phyloP scores from a whole-genome alignment of 92 coral and sea anemone genomes.

The Palythoa grandis region DNA sequence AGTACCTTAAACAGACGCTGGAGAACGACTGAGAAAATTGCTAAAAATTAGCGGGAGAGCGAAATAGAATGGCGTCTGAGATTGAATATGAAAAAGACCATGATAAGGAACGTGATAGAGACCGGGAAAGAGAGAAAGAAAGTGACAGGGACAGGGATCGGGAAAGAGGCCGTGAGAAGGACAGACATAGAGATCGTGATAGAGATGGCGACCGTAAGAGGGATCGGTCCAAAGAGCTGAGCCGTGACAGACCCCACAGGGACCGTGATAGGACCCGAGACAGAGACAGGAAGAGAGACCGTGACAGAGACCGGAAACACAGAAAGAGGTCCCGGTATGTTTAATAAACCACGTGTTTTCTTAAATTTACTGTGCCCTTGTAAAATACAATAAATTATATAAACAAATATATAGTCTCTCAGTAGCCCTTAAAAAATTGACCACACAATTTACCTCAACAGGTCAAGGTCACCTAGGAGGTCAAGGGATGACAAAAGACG shows the following conservation, averaged over 20 bases:
- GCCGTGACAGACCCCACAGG: slow-evolving; percentile 57
- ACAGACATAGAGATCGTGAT: slow-evolving; percentile 66
- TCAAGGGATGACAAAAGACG: slow-evolving; percentile 78
- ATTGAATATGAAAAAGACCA: slow-evolving; percentile 24
- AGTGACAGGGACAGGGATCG: slow-evolving; percentile 73
- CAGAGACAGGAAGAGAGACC: slow-evolving; percentile 54
- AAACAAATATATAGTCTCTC: no score
- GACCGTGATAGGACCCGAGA: slow-evolving; percentile 78
- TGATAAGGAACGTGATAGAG: slow-evolving; percentile 68
- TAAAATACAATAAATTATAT: no score
- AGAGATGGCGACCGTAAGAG: slow-evolving; percentile 59
- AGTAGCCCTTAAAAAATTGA: not conserved
- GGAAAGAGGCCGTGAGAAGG: slow-evolving; percentile 73
- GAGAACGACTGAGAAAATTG: slow-evolving; percentile 17
- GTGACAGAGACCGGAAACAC: slow-evolving; percentile 71
- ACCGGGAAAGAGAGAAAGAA: slow-evolving; percentile 46
- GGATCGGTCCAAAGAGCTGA: slow-evolving; percentile 46
- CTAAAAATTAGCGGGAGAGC: not conserved
- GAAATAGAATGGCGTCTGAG: slow-evolving; percentile 38
- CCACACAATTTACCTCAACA: slow-evolving; percentile 9
- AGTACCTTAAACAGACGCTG: slow-evolving; percentile 41
- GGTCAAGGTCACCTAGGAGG: slow-evolving; percentile 90
- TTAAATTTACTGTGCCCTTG: no score
- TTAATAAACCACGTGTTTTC: not conserved
- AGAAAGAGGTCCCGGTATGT: slow-evolving; percentile 83